Evolutionary conservation across 2,113 vertebrate genomes (phyloP).

Genomic region (Crotalus helleri): DNA sequence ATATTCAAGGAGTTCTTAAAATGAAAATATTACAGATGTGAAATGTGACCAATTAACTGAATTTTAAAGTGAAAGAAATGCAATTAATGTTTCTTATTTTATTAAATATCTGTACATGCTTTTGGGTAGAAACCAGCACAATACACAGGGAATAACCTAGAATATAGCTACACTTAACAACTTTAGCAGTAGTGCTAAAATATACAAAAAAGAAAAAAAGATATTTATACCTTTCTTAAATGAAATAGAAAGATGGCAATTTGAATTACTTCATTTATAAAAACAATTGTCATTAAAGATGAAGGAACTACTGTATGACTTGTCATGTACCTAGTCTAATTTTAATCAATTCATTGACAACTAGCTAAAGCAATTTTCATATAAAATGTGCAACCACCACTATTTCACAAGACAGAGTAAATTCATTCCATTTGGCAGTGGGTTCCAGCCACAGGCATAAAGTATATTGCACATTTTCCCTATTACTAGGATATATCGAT

Average conservation of each 20-base stretch:
- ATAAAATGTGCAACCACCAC: neutral
- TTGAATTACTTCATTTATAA: neutral
- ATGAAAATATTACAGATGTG: neutral
- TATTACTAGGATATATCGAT: neutral
- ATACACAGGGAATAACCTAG: slow-evolving; percentile 3
- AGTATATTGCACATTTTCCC: neutral
- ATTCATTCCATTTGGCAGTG: neutral
- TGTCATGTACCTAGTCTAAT: neutral
- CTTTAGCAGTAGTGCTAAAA: neutral
- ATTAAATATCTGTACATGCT: slow-evolving; percentile 12
- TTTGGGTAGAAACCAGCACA: neutral
- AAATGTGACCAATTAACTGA: neutral
- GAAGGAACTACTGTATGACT: neutral
- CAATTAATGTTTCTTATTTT: neutral
- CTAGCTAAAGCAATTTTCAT: neutral
- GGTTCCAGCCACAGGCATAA: neutral
- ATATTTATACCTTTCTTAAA: neutral
- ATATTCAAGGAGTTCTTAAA: neutral
- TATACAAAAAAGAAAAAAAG: neutral
- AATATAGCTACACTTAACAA: neutral
- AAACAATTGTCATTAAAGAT: neutral
- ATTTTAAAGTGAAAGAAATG: neutral
- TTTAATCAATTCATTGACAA: neutral
- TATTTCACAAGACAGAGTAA: neutral
- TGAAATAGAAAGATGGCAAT: too few species aligned